Base-by-base conservation (phyloP, 2,113 vertebrate species). In the Hippocampus guttulatus region DNA sequence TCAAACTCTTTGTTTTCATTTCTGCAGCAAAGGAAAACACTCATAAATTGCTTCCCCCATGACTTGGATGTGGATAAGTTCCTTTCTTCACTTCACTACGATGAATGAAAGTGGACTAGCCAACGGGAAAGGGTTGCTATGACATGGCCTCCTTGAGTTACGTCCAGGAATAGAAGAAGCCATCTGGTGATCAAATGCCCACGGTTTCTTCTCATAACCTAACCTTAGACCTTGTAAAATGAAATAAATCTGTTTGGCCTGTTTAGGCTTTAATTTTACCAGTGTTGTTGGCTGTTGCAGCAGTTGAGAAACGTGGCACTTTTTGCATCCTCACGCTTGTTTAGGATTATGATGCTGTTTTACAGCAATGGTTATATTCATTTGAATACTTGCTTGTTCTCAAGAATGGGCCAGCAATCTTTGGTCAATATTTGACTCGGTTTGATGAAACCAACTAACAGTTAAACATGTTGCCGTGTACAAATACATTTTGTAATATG, bases 1-100 rank as follows among this genome's bases (percentile, higher is more conserved):
- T 60, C 1, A 64, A 69, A 80, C 61, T 70, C 18, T 70, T 54
- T 58, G 5, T 4, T 60, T 68, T 49, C 14, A 73, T 64, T 77
- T 49, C 78, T 75, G 65, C 91, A 98, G 96, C 95, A 97, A 91
- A 90, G 71, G 74, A 94, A 91, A 85, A 98, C 93, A 89, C 92
- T 95, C 74, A 76, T 95, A 9, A 93, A 95, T 88, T 95, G 92
- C 66, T 98, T 99, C 84, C 97, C 96, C 25, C 93, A 93, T 61
- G 96, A 95, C 91, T 92, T 99, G 92, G 97, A 99, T 58, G 97
- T 99, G 86, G 97, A 99, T 76, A 99, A 99, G 85, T 99, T 99
- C 88, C 91, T 99, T 78, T 92, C 97, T 64, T 98, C 96, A 10
- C 92, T 99, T 80, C 96, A 98, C 92, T 99, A 99, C 25, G 97